phyloP scores from a whole-genome alignment of 2,113 vertebrate species.

The Globicephala melas region DNA sequence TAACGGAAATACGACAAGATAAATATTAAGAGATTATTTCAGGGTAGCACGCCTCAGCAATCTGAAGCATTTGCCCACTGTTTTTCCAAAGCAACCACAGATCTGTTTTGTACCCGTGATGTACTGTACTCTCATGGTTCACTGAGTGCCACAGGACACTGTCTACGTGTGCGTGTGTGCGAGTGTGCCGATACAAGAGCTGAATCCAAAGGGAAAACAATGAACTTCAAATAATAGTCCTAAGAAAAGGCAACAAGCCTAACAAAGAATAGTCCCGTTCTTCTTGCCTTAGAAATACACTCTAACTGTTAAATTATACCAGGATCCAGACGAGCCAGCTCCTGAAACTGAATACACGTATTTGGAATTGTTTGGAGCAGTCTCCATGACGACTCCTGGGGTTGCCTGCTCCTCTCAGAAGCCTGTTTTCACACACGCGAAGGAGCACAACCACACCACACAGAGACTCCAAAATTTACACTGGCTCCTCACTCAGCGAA shows the following conservation, averaged over 20 bases:
- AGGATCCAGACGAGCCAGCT: background rate
- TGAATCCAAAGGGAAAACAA: background rate
- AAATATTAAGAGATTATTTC: constrained; percentile 50
- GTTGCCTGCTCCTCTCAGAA: background rate
- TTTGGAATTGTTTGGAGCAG: constrained; percentile 52
- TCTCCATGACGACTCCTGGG: constrained; percentile 41
- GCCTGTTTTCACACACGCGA: constrained; percentile 14
- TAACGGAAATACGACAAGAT: constrained; percentile 40
- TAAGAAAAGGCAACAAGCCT: background rate
- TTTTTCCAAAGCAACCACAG: background rate
- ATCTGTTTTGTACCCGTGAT: background rate
- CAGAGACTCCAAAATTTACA: constrained; percentile 1
- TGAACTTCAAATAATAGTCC: background rate
- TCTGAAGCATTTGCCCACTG: background rate
- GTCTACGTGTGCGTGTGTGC: rapidly evolving
- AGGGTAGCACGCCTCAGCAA: constrained; percentile 59
- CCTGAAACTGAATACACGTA: constrained; percentile 37
- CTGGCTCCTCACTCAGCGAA: background rate
- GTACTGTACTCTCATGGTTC: background rate
- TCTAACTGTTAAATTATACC: background rate
- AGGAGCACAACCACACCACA: constrained; percentile 23
- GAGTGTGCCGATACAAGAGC: background rate
- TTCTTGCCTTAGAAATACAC: constrained; percentile 1
- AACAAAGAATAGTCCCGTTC: background rate
- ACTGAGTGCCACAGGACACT: background rate